Base-by-base conservation (phyloP, 2,113 vertebrate species). In the Lucifuga dentata region DNA sequence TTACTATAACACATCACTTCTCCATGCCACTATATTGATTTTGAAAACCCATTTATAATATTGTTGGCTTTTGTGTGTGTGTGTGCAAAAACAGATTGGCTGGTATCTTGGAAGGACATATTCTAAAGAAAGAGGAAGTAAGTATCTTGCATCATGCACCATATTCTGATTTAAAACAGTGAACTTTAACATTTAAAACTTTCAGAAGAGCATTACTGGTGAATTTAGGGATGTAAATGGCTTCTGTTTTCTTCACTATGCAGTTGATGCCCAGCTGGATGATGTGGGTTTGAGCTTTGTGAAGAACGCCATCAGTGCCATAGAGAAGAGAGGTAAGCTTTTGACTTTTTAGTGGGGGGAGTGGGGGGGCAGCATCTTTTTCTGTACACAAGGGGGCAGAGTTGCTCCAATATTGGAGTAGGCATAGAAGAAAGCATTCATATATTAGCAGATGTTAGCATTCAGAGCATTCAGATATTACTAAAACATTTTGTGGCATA, bases 321-420 rank as follows among this genome's bases (percentile, higher is more conserved):
- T 99, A 63, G 98, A 99, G 83, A 93, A 86, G 13, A 93, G 96
- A 95, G 97, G 98, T 99, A 93, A 95, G 67, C 8, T 21, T 43
- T 4, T 29, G 26, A 29, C 3, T 7, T 3, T 3, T 29, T 29
- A 29, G 7, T 29, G 26, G 3, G 26, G 3, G 26, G 26, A 29
- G 83, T 29, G n/a, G n/a, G n/a, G 13, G 5, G 73, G 83, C 33
- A 77, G 33, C 60, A 1, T 36, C 24, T 38, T 8, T 2, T 17
- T 59, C 2, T 73, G 17, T 50, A 20, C 90, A 85, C 88, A 76
- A 86, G 92, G 83, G 88, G 90, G 84, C 90, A 89, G 84, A 53
- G 72, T 61, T 88, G 72, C 36, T 66, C 68, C 38, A 88, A 5
- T 68, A 23, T 75, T 74, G 11, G 68, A 65, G 59, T 36, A 49